Evolutionary conservation across 2,113 vertebrate genomes (phyloP).

Genomic region (Montifringilla adamsi): DNA sequence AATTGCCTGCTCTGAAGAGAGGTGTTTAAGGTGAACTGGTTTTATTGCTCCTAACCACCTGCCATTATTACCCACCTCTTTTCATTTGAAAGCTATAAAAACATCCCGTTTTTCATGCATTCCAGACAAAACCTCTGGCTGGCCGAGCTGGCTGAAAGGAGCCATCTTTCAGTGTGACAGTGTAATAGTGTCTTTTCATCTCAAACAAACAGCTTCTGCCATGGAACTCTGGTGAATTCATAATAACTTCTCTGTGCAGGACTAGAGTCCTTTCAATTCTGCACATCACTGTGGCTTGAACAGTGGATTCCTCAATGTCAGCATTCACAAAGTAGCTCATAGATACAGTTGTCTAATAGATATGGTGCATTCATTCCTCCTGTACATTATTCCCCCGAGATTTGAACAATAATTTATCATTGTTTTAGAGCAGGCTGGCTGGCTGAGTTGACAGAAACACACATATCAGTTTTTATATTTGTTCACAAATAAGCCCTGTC

Average conservation of each 20-base stretch:
- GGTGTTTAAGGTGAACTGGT: conserved; percentile 21
- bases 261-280: neutral
- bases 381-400: neutral
- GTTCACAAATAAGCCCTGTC: neutral
- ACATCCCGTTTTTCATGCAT: neutral
- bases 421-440: neutral
- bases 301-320: conserved; percentile 13
- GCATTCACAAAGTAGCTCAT: neutral
- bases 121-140: conserved; percentile 1
- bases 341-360: neutral
- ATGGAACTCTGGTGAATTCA: neutral
- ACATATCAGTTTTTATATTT: neutral
- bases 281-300: neutral
- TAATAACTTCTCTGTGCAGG: neutral
- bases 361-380: neutral
- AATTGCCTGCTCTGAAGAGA: neutral
- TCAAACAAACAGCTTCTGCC: conserved; percentile 29
- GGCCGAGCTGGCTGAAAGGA: conserved; percentile 12
- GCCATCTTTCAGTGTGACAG: conserved; percentile 49
- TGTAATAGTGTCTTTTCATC: conserved; percentile 35
- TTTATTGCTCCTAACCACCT: conserved; percentile 30
- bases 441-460: neutral
- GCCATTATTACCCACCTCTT: conserved; percentile 8
- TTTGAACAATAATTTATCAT: neutral
- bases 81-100: conserved; percentile 38